Evolutionary conservation across 2,797 vertebrate species (phyloP), one percentile per base, ranked within the genome.

Genomic region (Rhadinocentrus ornatus): DNA sequence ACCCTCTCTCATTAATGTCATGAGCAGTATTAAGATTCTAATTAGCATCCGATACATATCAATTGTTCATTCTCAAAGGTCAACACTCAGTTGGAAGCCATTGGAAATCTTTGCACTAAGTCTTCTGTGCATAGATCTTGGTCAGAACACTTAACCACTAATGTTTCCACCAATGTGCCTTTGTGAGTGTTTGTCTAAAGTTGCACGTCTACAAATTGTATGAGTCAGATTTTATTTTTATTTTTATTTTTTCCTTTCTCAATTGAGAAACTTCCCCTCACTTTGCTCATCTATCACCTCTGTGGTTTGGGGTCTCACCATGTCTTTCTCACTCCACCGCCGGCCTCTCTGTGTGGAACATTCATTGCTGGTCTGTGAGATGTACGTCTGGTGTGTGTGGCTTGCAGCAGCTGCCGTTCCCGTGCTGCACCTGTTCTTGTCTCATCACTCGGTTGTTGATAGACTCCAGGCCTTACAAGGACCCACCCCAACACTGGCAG

Each of bases 351-450:
- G 54, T 76, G 32, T 71, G 73, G 72, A 77, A 75, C 75, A 48
- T 66, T 80, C 84, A 82, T 81, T 75, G 78, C 57, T 48, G 39
- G 67, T 24, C 56, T 71, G 69, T 15, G 62, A 56, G 53, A 29
- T 39, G 78, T 75, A 69, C 66, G 77, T 73, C 66, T 72, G 71
- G 34, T 73, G 69, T 46, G 77, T 74, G 76, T 61, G 74, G 80
- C 67, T 84, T 73, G 74, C 76, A 79, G 90, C 93, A 93, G 93
- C 93, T 94, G 93, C 89, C 66, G 74, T 79, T 85, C 66, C 78
- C 67, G 63, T 1, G 41, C 86, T 88, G 93, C 94, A 95, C 94
- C 94, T 95, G 94, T 92, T 93, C 86, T 63, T 80, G 78, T 91
- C 86, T 94, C 91, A 94, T 95, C 93, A 92, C 62, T 69, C 81